Base-by-base conservation (phyloP, 1,140 invertebrate species). In the Oncopeltus fasciatus region DNA sequence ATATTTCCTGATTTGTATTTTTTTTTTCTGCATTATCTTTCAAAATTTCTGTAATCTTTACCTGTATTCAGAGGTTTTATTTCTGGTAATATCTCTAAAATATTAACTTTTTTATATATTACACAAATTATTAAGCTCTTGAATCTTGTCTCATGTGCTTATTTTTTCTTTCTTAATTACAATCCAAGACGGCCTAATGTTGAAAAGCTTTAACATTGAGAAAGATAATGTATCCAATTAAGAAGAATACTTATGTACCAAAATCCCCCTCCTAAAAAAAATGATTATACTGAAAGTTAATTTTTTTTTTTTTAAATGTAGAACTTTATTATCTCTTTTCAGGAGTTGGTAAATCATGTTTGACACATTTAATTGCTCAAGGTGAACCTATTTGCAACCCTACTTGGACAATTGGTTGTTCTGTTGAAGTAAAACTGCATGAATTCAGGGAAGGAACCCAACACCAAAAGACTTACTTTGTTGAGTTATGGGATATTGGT, bases 401-500 rank as follows among this genome's bases (percentile, higher is more conserved):
- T 5, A 83, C 87, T 59, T 97, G 92, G 88, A 98, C 94, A 0
- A 86, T 98, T 64, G 95, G 95, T 18, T 96, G 92, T 74, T 87
- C 90, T 20, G 85, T 96, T 1, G 92, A 98, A 77, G 91, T 98
- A 0, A 95, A 93, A 79, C 77, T 98, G 24, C 94, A 98, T 71
- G 90, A 93, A 73, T 97, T 88, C 69, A 93, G 92, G 73, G 92
- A 95, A 78, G 93, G 93, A 14, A 96, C 92, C 0, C 86, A 88
- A 14, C 81, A 83, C 57, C 92, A 98, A 71, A 87, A 87, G 66
- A 87, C 87, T 26, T 97, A 88, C 76, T 96, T 96, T 75, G 80
- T 98, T 44, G 95, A 98, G 77, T 77, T 98, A 24, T 98, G 93
- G 86, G 95, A 98, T 73, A 82, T 98, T 63, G 95, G 95, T 18